Evolutionary conservation across 2,888 invertebrate genomes (phyloP), one percentile per base, ranked within the genome.

Genomic region (Drosophila pseudotalamancana): DNA sequence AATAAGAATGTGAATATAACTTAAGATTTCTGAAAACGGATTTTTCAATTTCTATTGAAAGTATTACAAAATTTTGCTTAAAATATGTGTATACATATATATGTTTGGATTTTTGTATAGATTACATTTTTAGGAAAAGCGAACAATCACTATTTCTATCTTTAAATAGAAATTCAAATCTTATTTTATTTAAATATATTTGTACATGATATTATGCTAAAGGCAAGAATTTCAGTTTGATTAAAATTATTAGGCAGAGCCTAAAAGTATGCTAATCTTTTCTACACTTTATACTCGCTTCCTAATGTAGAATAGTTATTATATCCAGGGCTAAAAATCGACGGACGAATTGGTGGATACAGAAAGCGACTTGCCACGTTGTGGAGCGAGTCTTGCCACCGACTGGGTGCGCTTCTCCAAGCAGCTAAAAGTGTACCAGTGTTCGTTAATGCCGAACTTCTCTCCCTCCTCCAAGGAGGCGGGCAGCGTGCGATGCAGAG

Each of bases 391-490:
- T 0, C 77, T 73, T 25, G 72, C 56, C 19, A 72, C 78, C 0
- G 89, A 89, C 43, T 78, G 79, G 0, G 81, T 69, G 0, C 90
- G 88, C 25, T 69, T 72, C 40, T 90, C 87, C 66, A 86, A 55
- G 49, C 87, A 90, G 39, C 85, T 87, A 72, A 93, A 93, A 19
- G 92, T 92, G 75, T 91, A 93, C 68, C 92, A 86, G 18, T 88
- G 89, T 64, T 93, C 93, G 42, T 92, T 92, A 74, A 92, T 92
- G 9, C 93, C 93, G 87, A 94, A 94, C 16, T 91, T 86, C 88
- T 94, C 94, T 1, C 93, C 94, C 73, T 94, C 94, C 73, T 93
- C 91, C 32, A 94, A 78, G 0, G 94, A 93, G 12, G 92, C 92
- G 1, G 94, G 94, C 48, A 94, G 83, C 3, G 92, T 91, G 42